Percentiles rank a stretch among this genome's conserved stretches.
Evolutionary conservation across 2,797 vertebrate genomes (phyloP).

Genomic region (Meriones psammophilus): DNA sequence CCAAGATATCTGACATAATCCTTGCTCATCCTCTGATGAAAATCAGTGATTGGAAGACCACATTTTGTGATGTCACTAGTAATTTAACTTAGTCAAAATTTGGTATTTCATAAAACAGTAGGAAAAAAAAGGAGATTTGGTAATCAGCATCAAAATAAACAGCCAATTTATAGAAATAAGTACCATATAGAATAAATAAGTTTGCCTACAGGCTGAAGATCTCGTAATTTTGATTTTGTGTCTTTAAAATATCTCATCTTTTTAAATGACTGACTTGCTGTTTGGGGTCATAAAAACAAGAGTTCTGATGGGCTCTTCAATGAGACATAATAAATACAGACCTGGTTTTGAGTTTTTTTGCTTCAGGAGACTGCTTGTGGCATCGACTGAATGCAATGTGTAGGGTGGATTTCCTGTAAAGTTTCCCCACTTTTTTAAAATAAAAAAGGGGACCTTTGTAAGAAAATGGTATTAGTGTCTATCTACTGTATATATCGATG

Average conservation of each 20-base stretch:
- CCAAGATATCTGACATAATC: constrained; percentile 68
- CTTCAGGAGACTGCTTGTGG: constrained; percentile 46
- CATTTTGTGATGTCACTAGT: constrained; percentile 59
- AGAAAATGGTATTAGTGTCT: constrained; percentile 44
- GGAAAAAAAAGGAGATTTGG: constrained; percentile 18
- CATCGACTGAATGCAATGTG: not conserved
- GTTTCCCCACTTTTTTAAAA: not conserved
- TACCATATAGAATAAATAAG: not conserved
- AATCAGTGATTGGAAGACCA: constrained; percentile 68
- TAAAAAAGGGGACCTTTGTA: constrained; percentile 35
- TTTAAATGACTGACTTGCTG: constrained; percentile 37
- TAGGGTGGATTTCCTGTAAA: constrained; percentile 47
- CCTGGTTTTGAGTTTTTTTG: constrained; percentile 3
- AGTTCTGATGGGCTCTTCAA: constrained; percentile 5
- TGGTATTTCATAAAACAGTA: constrained; percentile 64
- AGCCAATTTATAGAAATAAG: constrained; percentile 58
- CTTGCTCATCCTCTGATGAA: constrained; percentile 68
- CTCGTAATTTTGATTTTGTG: constrained; percentile 12
- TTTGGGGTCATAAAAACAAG: constrained; percentile 46
- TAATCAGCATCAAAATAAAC: constrained; percentile 47
- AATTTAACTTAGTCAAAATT: constrained; percentile 42
- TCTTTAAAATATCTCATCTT: constrained; percentile 41
- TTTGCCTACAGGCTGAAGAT: not conserved
- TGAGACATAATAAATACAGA: constrained; percentile 61
- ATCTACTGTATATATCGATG: not conserved